Base-by-base conservation (phyloP, 2,888 invertebrate species). In the Endomychus coccineus region DNA sequence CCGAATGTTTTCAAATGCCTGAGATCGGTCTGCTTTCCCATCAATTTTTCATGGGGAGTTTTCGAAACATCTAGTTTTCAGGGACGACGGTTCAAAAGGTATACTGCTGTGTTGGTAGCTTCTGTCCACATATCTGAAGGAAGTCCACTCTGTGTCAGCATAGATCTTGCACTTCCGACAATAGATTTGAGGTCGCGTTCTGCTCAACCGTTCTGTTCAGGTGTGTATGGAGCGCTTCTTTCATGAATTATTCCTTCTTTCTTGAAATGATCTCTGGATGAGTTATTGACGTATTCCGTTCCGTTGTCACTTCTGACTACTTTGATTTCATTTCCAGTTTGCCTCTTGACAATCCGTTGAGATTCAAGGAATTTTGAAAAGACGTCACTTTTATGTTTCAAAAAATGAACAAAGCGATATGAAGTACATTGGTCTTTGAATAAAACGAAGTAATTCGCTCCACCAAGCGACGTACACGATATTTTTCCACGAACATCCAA, bases 341-440 rank as follows among this genome's bases (percentile, higher is more conserved):
- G 34, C 9, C 16, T 34, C 15, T 19, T 30, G 12, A 29, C 14
- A 16, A 34, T 34, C n/a, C n/a, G n/a, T n/a, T n/a, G n/a, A n/a
- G n/a, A n/a, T 14, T 33, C 28, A 5, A 27, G 2, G 15, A 32
- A 37, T 10, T 37, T 32, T 7, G 6, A 14, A 40, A 29, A 37
- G 2, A 23, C 39, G 17, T 50, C 41, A 23, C 13, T 25, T 40
- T 45, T 43, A 17, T 46, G 37, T 40, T 42, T 42, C 3, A 48
- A 24, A 29, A 49, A 48, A 27, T 29, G 42, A 6, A 41, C 44
- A 7, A 17, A 23, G 12, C 41, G 15, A 17, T 45, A 48, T 13
- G 37, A 32, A 16, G 45, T 34, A 16, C 23, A 33, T 11, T 44
- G 34, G 24, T 46, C 49, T 33, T 47, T 49, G 13, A 49, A 48